These are phyloP conservation scores for Archaeoteleia sp. DNA, from an alignment of 2,888 invertebrate species.

Conservation along the genomic window DNA sequence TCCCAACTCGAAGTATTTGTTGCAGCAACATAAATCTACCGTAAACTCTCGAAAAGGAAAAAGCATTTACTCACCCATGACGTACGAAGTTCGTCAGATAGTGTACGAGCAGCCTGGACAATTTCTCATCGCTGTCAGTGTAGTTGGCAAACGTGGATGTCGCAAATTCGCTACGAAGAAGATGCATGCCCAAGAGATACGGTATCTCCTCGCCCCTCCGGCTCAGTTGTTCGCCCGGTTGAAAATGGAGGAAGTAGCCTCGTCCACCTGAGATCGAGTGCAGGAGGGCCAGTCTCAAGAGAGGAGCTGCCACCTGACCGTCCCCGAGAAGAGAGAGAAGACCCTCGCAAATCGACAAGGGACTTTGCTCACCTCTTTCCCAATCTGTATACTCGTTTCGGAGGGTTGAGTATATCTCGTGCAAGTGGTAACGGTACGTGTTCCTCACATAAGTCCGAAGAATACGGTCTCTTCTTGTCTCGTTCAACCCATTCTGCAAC, in stretches of 20 bases:
- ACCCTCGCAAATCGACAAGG: conserved; percentile 86
- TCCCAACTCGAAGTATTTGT: too few relatives aligned
- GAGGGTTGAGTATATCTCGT: conserved; percentile 95
- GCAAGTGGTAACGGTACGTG: conserved; percentile 94
- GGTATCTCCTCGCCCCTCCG: conserved; percentile 91
- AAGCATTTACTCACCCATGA: conserved; percentile 83
- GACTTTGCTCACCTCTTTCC: conserved; percentile 91
- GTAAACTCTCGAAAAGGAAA: conserved; percentile 1
- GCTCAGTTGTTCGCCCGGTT: conserved; percentile 88
- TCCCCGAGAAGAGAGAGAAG: conserved; percentile 88
- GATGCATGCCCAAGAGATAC: conserved; percentile 88
- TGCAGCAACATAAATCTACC: too few relatives aligned
- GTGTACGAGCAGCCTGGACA: conserved; percentile 86
- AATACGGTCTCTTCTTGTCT: conserved; percentile 89
- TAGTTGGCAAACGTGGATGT: conserved; percentile 85
- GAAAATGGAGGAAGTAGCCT: conserved; percentile 92
- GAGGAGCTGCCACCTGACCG: conserved; percentile 91
- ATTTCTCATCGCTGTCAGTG: conserved; percentile 84
- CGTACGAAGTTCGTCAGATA: conserved; percentile 92
- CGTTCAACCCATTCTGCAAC: conserved; percentile 93
- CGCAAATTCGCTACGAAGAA: conserved; percentile 80
- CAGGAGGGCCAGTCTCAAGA: conserved; percentile 86
- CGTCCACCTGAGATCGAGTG: conserved; percentile 87
- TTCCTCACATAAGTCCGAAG: conserved; percentile 94
- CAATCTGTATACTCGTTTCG: conserved; percentile 98